Percentiles rank a stretch among this genome's conserved stretches.
phyloP scores from a whole-genome alignment of 2,797 vertebrate genomes.

The Taeniopygia guttata region DNA sequence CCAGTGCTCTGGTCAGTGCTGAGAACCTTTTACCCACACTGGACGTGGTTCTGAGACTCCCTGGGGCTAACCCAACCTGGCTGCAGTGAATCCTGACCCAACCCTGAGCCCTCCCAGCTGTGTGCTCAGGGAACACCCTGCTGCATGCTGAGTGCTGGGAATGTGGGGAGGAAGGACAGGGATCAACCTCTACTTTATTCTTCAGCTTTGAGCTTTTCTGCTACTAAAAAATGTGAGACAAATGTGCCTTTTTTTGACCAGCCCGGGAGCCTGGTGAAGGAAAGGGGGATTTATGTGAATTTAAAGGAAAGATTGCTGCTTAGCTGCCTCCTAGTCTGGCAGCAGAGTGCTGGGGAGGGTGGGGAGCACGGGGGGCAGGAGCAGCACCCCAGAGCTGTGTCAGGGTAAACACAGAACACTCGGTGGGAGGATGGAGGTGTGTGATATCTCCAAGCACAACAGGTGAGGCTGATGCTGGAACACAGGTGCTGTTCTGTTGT shows the following conservation, averaged over 20 bases:
- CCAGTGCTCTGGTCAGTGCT: neutral
- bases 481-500: neutral
- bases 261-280: neutral
- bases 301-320: neutral
- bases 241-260: neutral
- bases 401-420: neutral
- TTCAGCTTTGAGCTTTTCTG: neutral
- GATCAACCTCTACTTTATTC: neutral
- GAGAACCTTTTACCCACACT: accelerated
- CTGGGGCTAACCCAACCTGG: neutral
- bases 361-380: neutral
- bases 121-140: neutral
- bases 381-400: neutral
- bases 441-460: neutral
- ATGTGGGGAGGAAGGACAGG: neutral
- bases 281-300: neutral
- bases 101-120: neutral
- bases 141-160: neutral
- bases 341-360: neutral
- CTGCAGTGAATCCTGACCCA: neutral
- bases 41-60: accelerated
- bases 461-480: neutral
- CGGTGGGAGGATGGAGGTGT: neutral
- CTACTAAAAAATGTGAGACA: neutral
- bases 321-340: neutral